Conservation (phyloP, 2,797 vertebrate genomes). For the Masticophis lateralis region DNA sequence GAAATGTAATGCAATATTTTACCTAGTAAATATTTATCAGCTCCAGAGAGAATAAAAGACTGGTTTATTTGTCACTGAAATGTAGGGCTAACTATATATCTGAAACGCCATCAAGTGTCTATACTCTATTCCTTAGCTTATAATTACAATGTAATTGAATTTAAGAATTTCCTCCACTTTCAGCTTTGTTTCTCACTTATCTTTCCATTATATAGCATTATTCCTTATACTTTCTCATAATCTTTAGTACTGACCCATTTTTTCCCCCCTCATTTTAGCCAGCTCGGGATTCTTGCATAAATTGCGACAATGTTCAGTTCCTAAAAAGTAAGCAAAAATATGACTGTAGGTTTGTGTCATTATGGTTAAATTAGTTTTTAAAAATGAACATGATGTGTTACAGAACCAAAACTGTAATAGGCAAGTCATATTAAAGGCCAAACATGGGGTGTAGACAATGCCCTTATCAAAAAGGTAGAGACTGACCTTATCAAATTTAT, state of each 20-base stretch:
- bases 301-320: not conserved
- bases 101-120: not conserved
- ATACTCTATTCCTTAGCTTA: not conserved
- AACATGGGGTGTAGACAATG: not conserved
- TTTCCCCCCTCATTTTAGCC: not conserved
- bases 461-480: conserved; percentile 36
- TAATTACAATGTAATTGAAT: not conserved
- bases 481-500: conserved; percentile 24
- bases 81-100: not conserved
- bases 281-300: not conserved
- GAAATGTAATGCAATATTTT: not conserved
- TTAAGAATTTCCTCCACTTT: not conserved
- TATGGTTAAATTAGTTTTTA: not conserved
- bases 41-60: not conserved
- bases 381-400: not conserved
- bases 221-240: not conserved
- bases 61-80: not conserved
- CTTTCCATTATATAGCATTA: not conserved
- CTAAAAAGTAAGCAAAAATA: not conserved
- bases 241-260: not conserved
- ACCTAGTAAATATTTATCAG: not conserved
- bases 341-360: not conserved
- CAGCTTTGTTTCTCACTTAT: not conserved
- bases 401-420: not conserved
- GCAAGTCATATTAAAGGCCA: conserved; percentile 10